Base-by-base conservation (phyloP, 2,888 invertebrate genomes). In the Drosophila algonquin region DNA sequence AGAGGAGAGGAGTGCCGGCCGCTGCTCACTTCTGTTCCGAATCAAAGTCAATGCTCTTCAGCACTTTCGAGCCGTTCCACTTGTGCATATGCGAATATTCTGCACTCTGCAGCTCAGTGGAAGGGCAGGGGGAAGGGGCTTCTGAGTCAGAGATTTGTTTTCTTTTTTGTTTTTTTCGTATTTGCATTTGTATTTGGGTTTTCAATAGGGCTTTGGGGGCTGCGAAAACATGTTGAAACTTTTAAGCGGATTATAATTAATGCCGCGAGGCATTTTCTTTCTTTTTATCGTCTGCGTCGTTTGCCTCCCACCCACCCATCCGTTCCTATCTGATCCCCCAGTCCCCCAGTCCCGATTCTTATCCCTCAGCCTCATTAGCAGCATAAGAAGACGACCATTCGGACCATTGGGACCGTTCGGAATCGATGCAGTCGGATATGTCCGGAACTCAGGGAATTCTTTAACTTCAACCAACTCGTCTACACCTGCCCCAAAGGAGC, bases 181-280 rank as follows among this genome's bases (percentile, higher is more conserved):
- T 69, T 68, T 59, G 68, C 70, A 24, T 70, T 65, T 18, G 54
- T 48, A 16, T 14, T 30, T 46, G 45, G 30, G 48, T 52, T 52
- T 47, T 24, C 59, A 52, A 82, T 77, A 67, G 68, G 78, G 59
- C 61, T 84, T 75, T 75, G 56, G 62, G 35, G 75, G 69, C 77
- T 73, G 58, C 74, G 56, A 76, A 87, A 89, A 89, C 88, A 89
- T 88, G 88, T 83, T 89, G 87, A 81, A 81, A 89, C 89, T 88
- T 89, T 83, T 88, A 88, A 88, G 88, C 90, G 79, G 89, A 79
- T 88, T 88, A 88, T 89, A 86, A 86, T 86, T 81, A 90, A 83
- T 88, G 86, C 84, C 87, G 80, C 73, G 71, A 74, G 89, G 89
- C 87, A 87, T 83, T 89, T 83, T 89, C 89, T 84, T 88, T 83